These are phyloP conservation scores for Spodoptera picta DNA, from an alignment of 2,888 invertebrate genomes.

Conservation along the genomic window DNA sequence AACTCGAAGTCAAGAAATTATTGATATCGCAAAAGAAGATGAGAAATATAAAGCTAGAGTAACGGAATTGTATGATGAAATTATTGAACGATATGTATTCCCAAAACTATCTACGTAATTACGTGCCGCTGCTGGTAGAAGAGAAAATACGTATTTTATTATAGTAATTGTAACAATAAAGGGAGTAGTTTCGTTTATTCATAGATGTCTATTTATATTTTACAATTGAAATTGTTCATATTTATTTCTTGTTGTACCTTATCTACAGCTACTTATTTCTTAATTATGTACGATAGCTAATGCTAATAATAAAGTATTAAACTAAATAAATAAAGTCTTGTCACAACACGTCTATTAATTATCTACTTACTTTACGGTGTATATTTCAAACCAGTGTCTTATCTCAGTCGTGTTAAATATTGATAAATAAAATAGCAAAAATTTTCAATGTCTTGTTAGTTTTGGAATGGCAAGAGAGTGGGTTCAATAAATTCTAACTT, in stretches of 20 bases:
- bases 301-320: not conserved
- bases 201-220: too few relatives aligned
- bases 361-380: conserved; percentile 1
- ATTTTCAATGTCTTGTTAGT: too few relatives aligned
- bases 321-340: conserved; percentile 8
- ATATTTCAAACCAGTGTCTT: conserved; percentile 1
- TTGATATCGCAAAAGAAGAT: conserved; percentile 70
- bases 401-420: conserved; percentile 21
- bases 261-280: not conserved
- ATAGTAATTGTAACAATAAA: too few relatives aligned
- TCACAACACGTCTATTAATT: conserved; percentile 2
- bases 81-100: conserved; percentile 83
- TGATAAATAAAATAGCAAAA: conserved; percentile 3
- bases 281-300: not conserved
- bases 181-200: too few relatives aligned
- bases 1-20: conserved; percentile 74
- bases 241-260: too few relatives aligned
- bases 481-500: too few relatives aligned
- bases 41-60: conserved; percentile 76
- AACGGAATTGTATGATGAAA: conserved; percentile 87
- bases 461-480: too few relatives aligned
- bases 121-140: too few relatives aligned
- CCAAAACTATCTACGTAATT: conserved; percentile 13
- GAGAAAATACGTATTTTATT: too few relatives aligned
- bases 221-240: too few relatives aligned